These are phyloP conservation scores for Anoplolepis gracilipes DNA, from an alignment of 1,140 invertebrate genomes.

Conservation along the genomic window DNA sequence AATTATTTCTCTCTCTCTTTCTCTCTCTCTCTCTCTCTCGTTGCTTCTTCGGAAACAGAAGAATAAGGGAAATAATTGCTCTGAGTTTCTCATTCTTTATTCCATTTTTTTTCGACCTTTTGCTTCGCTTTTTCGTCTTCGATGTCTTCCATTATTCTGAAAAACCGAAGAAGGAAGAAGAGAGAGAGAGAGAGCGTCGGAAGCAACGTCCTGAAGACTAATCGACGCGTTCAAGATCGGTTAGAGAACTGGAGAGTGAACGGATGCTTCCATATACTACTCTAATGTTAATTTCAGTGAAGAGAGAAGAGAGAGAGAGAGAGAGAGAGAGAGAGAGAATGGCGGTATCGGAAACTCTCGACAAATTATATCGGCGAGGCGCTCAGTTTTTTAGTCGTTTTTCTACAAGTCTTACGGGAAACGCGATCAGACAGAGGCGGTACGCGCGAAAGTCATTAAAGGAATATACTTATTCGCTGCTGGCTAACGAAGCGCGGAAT, in stretches of 20 bases:
- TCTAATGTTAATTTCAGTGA: conserved; percentile 48
- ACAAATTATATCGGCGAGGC: conserved; percentile 40
- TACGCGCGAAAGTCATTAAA: conserved; percentile 47
- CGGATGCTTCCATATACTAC: conserved; percentile 27
- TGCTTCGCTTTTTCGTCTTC: conserved; percentile 49
- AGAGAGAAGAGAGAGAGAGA: too few species aligned
- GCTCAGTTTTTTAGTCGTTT: conserved; percentile 36
- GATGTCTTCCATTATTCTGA: conserved; percentile 48
- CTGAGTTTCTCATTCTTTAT: conserved; percentile 42
- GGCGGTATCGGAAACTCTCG: conserved; percentile 51
- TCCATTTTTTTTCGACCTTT: not conserved
- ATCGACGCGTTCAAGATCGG: conserved; percentile 58
- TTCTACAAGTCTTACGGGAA: conserved; percentile 41
- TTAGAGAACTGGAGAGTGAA: conserved; percentile 51
- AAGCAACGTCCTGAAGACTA: conserved; percentile 32
- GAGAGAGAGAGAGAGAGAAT: not conserved
- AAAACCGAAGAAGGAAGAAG: not conserved
- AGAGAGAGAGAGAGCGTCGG: not conserved
- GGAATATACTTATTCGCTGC: conserved; percentile 50
- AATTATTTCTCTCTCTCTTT: not conserved
- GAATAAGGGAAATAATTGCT: conserved; percentile 58
- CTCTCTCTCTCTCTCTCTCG: not conserved
- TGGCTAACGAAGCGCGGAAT: conserved; percentile 40
- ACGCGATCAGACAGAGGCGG: conserved; percentile 42
- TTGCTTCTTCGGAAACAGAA: not conserved